These are phyloP conservation scores for Patella ulyssiponensis DNA, from an alignment of 2,888 invertebrate species.

Conservation along the genomic window DNA sequence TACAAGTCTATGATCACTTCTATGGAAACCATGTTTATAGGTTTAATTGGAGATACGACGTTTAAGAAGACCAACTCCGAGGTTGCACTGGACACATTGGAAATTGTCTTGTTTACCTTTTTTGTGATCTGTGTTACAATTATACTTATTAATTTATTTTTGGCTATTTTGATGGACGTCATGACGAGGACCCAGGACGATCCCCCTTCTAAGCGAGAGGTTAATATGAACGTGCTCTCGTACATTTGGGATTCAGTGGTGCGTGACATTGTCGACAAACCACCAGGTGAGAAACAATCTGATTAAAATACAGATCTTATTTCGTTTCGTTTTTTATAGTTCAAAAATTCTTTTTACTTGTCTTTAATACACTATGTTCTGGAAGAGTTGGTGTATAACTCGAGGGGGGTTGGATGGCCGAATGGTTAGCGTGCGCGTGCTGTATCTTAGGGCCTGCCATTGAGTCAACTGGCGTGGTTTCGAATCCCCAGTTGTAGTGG, in stretches of 20 bases:
- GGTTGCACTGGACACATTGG: constrained; percentile 39
- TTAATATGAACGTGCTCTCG: constrained; percentile 14
- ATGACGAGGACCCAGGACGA: constrained; percentile 17
- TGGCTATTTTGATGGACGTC: constrained; percentile 47
- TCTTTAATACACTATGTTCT: too few relatives aligned
- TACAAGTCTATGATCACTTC: constrained; percentile 49
- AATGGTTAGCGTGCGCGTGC: too few relatives aligned
- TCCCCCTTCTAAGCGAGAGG: constrained; percentile 4
- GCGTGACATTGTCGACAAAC: constrained; percentile 13
- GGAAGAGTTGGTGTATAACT: too few relatives aligned
- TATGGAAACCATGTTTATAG: constrained; percentile 52
- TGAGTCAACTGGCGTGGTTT: too few relatives aligned
- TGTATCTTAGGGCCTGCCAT: too few relatives aligned
- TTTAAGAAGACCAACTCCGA: constrained; percentile 49
- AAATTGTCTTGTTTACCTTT: constrained; percentile 54
- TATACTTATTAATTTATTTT: constrained; percentile 53
- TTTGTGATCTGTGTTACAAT: constrained; percentile 54
- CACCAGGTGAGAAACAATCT: not conserved
- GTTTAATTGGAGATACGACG: constrained; percentile 54
- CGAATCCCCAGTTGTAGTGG: too few relatives aligned
- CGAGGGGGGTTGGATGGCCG: too few relatives aligned
- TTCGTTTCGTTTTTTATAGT: too few relatives aligned
- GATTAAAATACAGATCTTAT: too few relatives aligned
- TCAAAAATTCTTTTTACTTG: too few relatives aligned
- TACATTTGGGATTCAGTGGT: constrained; percentile 22